These are phyloP conservation scores for Trichechus manatus DNA, from an alignment of 2,113 vertebrate genomes.

Conservation along the genomic window DNA sequence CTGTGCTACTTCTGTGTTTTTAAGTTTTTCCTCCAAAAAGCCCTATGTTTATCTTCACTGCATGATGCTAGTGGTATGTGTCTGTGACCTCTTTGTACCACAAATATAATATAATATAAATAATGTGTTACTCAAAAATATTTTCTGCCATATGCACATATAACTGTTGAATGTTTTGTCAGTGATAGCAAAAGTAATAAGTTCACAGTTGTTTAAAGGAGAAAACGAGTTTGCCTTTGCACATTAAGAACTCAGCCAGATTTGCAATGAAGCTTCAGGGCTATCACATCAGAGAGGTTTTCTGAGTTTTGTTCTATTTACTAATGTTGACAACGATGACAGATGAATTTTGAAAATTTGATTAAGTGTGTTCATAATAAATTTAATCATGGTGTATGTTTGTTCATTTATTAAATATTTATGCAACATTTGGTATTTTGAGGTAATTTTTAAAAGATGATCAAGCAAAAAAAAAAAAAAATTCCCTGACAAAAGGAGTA, in stretches of 20 bases:
- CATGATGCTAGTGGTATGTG: background rate
- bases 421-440: constrained; percentile 20
- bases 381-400: constrained; percentile 15
- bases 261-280: background rate
- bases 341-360: constrained; percentile 60
- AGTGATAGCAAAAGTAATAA: background rate
- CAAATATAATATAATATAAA: background rate
- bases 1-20: background rate
- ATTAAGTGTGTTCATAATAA: constrained; percentile 48
- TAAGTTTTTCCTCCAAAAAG: background rate
- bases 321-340: constrained; percentile 1
- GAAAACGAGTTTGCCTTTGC: background rate
- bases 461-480: constrained; percentile 40
- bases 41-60: background rate
- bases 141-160: background rate
- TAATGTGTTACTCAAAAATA: background rate
- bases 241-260: background rate
- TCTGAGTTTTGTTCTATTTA: constrained; percentile 17
- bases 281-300: background rate
- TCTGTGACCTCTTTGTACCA: background rate
- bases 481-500: constrained; percentile 1
- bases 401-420: constrained; percentile 44
- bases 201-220: background rate
- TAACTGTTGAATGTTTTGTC: background rate
- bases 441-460: constrained; percentile 44